Conservation (phyloP, 2,113 vertebrate species). For the Arothron firmamentum region DNA sequence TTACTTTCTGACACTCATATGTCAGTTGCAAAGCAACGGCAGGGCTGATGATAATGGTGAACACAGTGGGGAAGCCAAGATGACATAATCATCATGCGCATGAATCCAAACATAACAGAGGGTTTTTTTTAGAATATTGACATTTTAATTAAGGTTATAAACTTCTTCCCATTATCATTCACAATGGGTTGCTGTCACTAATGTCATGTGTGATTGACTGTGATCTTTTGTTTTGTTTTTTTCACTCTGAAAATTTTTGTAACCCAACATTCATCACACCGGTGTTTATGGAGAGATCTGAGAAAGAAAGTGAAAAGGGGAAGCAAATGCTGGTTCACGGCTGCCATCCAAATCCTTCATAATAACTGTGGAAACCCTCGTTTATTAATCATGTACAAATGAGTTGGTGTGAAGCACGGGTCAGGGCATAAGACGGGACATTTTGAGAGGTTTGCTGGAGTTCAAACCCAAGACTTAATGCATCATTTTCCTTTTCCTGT, state of each 20-base stretch:
- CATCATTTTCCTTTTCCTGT: too few relatives aligned
- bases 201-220: constrained; percentile 38
- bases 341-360: background rate
- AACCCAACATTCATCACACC: constrained; percentile 1
- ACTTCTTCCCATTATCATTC: constrained; percentile 39
- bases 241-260: constrained; percentile 2
- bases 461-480: too few relatives aligned
- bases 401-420: background rate
- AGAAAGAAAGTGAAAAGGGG: background rate
- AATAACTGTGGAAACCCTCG: constrained; percentile 18
- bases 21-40: background rate
- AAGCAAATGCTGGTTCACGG: constrained; percentile 4
- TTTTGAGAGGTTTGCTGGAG: constrained; percentile 21
- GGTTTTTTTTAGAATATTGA: constrained; percentile 28
- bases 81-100: constrained; percentile 10
- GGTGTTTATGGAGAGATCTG: background rate
- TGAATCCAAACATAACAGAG: too few relatives aligned
- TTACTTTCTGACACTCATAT: too few relatives aligned
- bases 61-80: constrained; percentile 9
- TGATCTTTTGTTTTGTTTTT: constrained; percentile 19
- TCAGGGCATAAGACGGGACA: background rate
- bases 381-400: constrained; percentile 17
- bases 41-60: background rate
- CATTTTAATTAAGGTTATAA: constrained; percentile 48
- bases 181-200: constrained; percentile 33